Evolutionary conservation across 1,140 invertebrate genomes (phyloP).

Genomic region (Melitaea cinxia): DNA sequence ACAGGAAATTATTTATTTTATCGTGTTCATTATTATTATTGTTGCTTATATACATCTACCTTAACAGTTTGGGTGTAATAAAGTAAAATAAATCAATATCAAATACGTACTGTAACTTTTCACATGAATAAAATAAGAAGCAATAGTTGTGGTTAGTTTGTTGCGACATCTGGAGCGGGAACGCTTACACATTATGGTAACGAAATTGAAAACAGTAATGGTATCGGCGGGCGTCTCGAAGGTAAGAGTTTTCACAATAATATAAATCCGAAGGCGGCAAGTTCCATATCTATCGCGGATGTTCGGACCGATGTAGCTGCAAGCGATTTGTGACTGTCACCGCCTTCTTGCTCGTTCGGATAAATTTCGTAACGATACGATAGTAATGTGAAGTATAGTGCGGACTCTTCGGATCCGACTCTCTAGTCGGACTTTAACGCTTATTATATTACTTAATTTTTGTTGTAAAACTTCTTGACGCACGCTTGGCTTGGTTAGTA

Average conservation of each 20-base stretch:
- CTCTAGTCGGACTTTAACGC: too few species aligned
- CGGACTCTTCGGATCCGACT: not conserved
- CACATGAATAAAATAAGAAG: not conserved
- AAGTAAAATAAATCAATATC: too few species aligned
- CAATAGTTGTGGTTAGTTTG: not conserved
- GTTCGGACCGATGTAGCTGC: constrained; percentile 15
- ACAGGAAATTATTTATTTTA: not conserved
- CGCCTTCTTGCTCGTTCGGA: not conserved
- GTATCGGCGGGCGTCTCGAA: not conserved
- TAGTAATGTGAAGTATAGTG: not conserved
- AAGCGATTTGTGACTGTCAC: constrained; percentile 12
- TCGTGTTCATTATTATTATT: too few species aligned
- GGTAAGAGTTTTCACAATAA: constrained; percentile 7
- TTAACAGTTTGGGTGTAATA: too few species aligned
- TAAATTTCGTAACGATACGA: constrained; percentile 10
- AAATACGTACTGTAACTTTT: too few species aligned
- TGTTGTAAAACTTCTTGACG: too few species aligned
- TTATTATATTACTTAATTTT: too few species aligned
- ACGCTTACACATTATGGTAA: not conserved
- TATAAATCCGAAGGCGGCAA: constrained; percentile 15
- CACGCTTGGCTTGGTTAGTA: too few species aligned
- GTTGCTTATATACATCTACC: too few species aligned
- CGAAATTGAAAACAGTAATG: constrained; percentile 3
- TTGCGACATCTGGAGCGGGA: not conserved
- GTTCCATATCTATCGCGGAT: constrained; percentile 15